A percentile compares a stretch with the other conserved stretches of the same genome.
Evolutionary conservation across 2,113 vertebrate species (phyloP).

Genomic region (Nannospalax galili): DNA sequence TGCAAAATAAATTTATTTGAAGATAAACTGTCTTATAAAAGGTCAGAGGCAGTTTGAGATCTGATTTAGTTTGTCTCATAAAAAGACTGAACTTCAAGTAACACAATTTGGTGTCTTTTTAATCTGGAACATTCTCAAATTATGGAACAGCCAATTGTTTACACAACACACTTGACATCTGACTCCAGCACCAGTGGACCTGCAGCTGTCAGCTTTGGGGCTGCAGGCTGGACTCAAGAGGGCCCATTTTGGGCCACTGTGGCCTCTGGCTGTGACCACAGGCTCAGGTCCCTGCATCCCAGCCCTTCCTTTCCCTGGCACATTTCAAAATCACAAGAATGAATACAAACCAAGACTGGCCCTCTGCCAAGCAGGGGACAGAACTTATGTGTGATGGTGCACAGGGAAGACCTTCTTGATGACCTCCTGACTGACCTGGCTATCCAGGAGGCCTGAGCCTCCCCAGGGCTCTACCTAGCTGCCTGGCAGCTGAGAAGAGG

Average conservation of each 20-base stretch:
- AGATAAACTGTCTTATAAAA: conserved; percentile 83
- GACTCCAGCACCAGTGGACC: conserved; percentile 4
- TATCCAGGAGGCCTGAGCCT: background rate
- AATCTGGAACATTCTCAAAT: conserved; percentile 72
- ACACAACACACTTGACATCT: conserved; percentile 44
- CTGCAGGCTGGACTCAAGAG: background rate
- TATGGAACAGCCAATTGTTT: conserved; percentile 55
- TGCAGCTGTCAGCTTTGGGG: background rate
- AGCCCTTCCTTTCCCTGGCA: background rate
- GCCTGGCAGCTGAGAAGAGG: conserved; percentile 47
- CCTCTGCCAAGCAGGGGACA: background rate
- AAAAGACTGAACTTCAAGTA: conserved; percentile 82
- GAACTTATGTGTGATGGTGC: background rate
- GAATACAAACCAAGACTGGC: background rate
- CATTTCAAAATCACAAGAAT: conserved; percentile 24
- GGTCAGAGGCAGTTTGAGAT: conserved; percentile 82
- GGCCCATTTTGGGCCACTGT: background rate
- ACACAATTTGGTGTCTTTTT: conserved; percentile 74
- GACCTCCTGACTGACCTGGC: background rate
- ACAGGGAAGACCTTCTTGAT: background rate
- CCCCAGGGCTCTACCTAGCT: conserved; percentile 25
- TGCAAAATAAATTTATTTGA: conserved; percentile 85
- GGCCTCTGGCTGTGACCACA: conserved; percentile 5
- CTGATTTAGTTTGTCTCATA: conserved; percentile 60
- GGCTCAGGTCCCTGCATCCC: background rate